These are phyloP conservation scores for Dusona sp. DNA, from an alignment of 2,888 invertebrate species.

Conservation along the genomic window DNA sequence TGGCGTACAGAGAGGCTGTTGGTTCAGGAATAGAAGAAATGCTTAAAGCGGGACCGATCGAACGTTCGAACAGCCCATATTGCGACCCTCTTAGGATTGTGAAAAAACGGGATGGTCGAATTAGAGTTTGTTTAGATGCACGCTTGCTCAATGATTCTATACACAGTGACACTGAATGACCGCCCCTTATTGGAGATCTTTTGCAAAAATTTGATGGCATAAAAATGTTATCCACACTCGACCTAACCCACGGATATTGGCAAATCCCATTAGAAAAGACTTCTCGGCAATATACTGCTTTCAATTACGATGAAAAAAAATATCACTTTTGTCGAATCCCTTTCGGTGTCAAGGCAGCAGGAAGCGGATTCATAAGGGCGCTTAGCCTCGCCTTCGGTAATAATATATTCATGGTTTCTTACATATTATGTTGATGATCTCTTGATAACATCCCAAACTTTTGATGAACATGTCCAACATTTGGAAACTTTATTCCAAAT, in stretches of 20 bases:
- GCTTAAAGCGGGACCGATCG: background rate
- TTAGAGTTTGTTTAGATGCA: too few relatives aligned
- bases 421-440: too few relatives aligned
- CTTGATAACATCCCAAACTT: too few relatives aligned
- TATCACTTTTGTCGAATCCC: constrained; percentile 78
- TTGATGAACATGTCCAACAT: too few relatives aligned
- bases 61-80: background rate
- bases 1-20: background rate
- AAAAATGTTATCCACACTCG: background rate
- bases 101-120: background rate
- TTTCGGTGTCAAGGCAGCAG: constrained; percentile 73
- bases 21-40: constrained; percentile 68
- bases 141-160: too few relatives aligned
- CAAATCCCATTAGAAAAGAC: background rate
- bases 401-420: too few relatives aligned
- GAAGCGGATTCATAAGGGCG: constrained; percentile 64
- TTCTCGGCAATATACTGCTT: constrained; percentile 63
- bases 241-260: background rate
- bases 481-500: too few relatives aligned
- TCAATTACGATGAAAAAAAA: constrained; percentile 67
- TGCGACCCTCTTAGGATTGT: background rate
- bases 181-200: background rate
- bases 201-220: background rate
- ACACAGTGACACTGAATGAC: background rate
- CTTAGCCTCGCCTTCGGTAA: too few relatives aligned